Percentiles rank a stretch among this genome's conserved stretches.
phyloP scores from a whole-genome alignment of 2,888 invertebrate genomes.

The Lissonota sp. region DNA sequence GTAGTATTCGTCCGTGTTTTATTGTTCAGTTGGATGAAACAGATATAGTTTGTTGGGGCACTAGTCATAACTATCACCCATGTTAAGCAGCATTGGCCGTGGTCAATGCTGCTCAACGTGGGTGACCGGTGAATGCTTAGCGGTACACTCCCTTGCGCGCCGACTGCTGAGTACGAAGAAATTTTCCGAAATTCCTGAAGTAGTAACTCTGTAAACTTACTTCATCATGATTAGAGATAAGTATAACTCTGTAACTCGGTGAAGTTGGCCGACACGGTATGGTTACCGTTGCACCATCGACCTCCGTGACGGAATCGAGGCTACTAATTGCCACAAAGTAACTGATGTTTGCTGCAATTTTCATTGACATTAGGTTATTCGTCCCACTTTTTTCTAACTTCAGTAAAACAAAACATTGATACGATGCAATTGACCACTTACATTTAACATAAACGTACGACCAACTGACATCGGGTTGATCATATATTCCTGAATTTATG shows the following conservation, averaged over 20 bases:
- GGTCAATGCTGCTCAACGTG: too few species aligned
- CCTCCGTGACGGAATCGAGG: slow-evolving; percentile 59
- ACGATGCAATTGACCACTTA: slow-evolving; percentile 65
- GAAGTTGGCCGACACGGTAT: slow-evolving; percentile 88
- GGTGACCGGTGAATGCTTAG: too few species aligned
- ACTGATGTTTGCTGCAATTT: slow-evolving; percentile 83
- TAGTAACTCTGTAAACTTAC: slow-evolving; percentile 33
- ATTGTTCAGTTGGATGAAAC: too few species aligned
- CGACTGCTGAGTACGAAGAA: too few species aligned
- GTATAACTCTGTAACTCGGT: slow-evolving; percentile 85
- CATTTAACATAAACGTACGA: slow-evolving; percentile 79
- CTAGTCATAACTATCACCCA: too few species aligned
- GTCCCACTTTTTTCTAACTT: not conserved
- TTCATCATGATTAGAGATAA: slow-evolving; percentile 51
- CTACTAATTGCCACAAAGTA: slow-evolving; percentile 82
- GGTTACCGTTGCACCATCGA: slow-evolving; percentile 81
- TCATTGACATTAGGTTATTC: not conserved
- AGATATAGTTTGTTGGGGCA: too few species aligned
- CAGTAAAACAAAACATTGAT: slow-evolving; percentile 10
- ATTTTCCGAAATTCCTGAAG: too few species aligned
- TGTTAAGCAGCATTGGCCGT: too few species aligned
- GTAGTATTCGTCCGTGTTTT: too few species aligned
- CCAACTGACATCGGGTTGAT: slow-evolving; percentile 71
- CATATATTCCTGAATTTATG: slow-evolving; percentile 49
- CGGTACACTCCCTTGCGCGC: too few species aligned